Evolutionary conservation across 2,888 invertebrate genomes (phyloP).

Genomic region (Diaperis boleti): DNA sequence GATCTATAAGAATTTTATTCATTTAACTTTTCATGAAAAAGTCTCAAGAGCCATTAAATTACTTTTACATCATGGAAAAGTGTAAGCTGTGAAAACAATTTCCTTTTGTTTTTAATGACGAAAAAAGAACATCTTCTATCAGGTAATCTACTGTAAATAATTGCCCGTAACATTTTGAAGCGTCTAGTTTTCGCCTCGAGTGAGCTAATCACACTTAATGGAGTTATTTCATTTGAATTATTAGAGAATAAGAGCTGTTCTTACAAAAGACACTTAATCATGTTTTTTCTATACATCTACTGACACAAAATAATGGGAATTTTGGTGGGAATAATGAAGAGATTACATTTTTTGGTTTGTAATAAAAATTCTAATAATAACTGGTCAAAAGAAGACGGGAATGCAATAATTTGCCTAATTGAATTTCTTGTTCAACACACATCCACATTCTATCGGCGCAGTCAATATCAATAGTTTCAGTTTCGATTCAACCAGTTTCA

Average conservation of each 20-base stretch:
- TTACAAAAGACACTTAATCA: conserved; percentile 20
- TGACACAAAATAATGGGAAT: conserved; percentile 33
- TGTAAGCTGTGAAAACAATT: background rate
- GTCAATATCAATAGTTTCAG: conserved; percentile 18
- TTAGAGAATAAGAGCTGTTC: conserved; percentile 22
- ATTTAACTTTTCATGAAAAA: no score
- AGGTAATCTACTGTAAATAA: conserved; percentile 20
- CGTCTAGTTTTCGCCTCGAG: conserved; percentile 23
- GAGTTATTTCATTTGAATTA: conserved; percentile 31
- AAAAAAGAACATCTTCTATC: conserved; percentile 9
- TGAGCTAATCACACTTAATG: conserved; percentile 24
- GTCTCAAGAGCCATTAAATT: no score
- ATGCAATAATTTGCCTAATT: conserved; percentile 28
- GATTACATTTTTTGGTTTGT: conserved; percentile 25
- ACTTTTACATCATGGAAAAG: background rate
- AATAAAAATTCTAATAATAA: conserved; percentile 28
- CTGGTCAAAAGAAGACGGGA: conserved; percentile 11
- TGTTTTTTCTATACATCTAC: conserved; percentile 13
- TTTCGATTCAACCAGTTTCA: conserved; percentile 21
- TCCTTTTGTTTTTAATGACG: background rate
- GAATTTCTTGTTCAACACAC: conserved; percentile 19
- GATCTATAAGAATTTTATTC: no score
- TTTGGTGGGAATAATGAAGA: conserved; percentile 11
- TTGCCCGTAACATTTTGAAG: conserved; percentile 5
- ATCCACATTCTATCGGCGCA: conserved; percentile 7